A percentile compares a stretch with the other conserved stretches of the same genome.
These are phyloP conservation scores for Nothoprocta pentlandii DNA, from an alignment of 2,113 vertebrate species.

Conservation along the genomic window DNA sequence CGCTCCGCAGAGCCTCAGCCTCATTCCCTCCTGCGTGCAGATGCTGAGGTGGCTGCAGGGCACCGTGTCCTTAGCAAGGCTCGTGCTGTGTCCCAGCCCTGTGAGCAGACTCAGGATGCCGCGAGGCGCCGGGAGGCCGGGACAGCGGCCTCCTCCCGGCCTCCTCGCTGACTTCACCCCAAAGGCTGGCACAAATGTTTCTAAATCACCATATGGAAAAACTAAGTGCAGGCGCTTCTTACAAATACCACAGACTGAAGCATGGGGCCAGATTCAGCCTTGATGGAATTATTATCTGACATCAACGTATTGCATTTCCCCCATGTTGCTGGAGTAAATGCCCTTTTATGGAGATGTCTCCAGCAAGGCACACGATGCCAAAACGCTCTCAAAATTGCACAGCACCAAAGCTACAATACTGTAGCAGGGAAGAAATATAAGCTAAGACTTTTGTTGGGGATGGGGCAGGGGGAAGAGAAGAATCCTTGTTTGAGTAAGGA, in stretches of 20 bases:
- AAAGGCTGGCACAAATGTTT: neutral
- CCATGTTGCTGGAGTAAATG: slow-evolving; percentile 7
- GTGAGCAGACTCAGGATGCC: too few species aligned
- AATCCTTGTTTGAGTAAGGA: neutral
- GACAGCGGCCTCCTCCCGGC: slow-evolving; percentile 11
- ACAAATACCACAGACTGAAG: slow-evolving; percentile 44
- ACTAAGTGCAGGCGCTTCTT: neutral
- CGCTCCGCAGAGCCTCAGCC: neutral
- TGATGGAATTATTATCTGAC: slow-evolving; percentile 58
- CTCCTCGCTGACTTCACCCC: slow-evolving; percentile 28
- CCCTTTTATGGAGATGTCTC: slow-evolving; percentile 61
- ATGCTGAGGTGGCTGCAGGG: neutral
- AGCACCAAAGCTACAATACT: neutral
- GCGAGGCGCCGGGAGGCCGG: too few species aligned
- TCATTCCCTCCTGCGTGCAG: neutral
- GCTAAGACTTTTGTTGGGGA: neutral
- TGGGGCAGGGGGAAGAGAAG: neutral
- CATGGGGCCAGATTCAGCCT: slow-evolving; percentile 34
- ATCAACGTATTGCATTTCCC: slow-evolving; percentile 29
- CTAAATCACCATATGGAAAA: slow-evolving; percentile 64
- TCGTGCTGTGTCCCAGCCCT: too few species aligned
- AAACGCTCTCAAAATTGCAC: slow-evolving; percentile 36
- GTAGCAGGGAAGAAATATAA: neutral
- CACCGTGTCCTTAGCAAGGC: neutral
- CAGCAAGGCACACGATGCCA: slow-evolving; percentile 19